Conservation (phyloP, 2,888 invertebrate genomes). For the Scaptodrosophila latifasciaeformis region DNA sequence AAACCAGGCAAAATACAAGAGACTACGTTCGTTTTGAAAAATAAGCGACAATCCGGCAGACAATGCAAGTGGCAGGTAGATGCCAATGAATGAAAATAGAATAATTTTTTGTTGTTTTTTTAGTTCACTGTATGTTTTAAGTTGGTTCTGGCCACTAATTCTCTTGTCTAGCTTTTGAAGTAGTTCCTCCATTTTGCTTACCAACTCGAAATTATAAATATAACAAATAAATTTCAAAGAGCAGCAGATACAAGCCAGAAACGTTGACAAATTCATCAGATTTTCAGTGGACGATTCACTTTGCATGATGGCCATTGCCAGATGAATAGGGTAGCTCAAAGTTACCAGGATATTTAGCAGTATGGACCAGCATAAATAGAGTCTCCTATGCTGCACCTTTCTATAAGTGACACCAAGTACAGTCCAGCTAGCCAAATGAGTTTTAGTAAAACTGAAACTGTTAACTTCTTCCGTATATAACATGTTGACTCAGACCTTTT, state of each 20-base stretch:
- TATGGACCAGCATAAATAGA: conserved; percentile 31
- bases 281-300: conserved; percentile 42
- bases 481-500: too few relatives aligned
- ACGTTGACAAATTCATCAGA: conserved; percentile 48
- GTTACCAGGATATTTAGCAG: conserved; percentile 35
- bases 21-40: conserved; percentile 34
- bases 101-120: conserved; percentile 33
- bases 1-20: conserved; percentile 62
- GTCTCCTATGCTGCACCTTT: background rate
- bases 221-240: conserved; percentile 45
- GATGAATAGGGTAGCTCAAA: conserved; percentile 58
- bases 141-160: conserved; percentile 31
- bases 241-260: conserved; percentile 39
- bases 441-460: conserved; percentile 37
- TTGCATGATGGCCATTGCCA: conserved; percentile 41
- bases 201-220: conserved; percentile 36
- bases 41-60: conserved; percentile 45
- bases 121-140: conserved; percentile 30
- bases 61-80: conserved; percentile 40
- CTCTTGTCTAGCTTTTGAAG: conserved; percentile 44
- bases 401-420: conserved; percentile 33
- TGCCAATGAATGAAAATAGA: conserved; percentile 29
- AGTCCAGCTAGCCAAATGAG: conserved; percentile 50
- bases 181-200: conserved; percentile 42
- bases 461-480: conserved; percentile 10